Evolutionary conservation across 2,888 invertebrate species (phyloP).

Genomic region (Steromphala cineraria): DNA sequence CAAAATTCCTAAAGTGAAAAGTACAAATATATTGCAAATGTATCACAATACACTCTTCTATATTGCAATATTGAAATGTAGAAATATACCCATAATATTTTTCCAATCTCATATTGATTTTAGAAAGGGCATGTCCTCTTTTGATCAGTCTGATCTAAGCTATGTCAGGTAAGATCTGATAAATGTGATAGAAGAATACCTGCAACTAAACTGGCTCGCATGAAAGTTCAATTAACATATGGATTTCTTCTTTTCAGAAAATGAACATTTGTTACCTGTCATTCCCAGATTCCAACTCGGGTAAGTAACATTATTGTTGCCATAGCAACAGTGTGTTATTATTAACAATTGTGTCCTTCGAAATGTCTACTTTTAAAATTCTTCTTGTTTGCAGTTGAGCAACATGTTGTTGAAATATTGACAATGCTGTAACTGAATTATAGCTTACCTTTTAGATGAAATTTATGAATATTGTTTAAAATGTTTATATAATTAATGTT

Average conservation of each 20-base stretch:
- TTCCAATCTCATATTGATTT: too few species aligned
- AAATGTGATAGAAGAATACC: too few species aligned
- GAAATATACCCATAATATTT: too few species aligned
- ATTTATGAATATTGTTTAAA: not conserved
- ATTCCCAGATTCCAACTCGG: slow-evolving; percentile 98
- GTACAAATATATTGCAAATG: too few species aligned
- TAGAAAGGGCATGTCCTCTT: too few species aligned
- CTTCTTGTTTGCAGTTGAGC: not conserved
- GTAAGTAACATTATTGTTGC: slow-evolving; percentile 50
- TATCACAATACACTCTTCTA: too few species aligned
- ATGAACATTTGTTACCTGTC: slow-evolving; percentile 93
- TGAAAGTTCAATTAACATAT: not conserved
- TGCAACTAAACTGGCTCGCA: not conserved
- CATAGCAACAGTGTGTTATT: not conserved
- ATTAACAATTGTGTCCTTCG: not conserved
- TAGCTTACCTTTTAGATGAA: not conserved
- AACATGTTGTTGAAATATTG: not conserved
- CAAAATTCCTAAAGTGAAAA: too few species aligned
- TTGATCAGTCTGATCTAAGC: too few species aligned
- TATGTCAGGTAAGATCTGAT: too few species aligned
- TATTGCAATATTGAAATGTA: too few species aligned
- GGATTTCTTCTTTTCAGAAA: slow-evolving; percentile 70
- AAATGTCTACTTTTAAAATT: not conserved
- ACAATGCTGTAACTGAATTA: not conserved
- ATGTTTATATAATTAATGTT: not conserved